Percentiles rank a stretch among this genome's conserved stretches.
phyloP scores from a whole-genome alignment of 2,797 vertebrate genomes.

The Sebastes oblongus region DNA sequence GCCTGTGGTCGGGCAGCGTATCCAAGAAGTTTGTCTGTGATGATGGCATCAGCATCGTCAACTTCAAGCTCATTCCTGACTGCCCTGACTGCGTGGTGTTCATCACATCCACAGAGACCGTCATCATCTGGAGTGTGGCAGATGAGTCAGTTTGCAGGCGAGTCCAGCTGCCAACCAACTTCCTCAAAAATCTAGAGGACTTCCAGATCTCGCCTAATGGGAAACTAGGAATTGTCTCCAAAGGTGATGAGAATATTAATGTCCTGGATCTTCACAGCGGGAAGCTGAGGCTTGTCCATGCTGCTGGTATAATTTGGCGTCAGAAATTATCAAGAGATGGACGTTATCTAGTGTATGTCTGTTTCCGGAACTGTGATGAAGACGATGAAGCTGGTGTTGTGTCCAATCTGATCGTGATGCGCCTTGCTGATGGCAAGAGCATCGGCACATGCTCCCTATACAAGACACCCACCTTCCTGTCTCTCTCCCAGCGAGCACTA shows the following conservation, averaged over 20 bases:
- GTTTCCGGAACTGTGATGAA: constrained; percentile 91
- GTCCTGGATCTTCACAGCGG: constrained; percentile 96
- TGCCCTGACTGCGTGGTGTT: constrained; percentile 95
- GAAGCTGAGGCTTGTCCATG: constrained; percentile 93
- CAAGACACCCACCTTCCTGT: constrained; percentile 96
- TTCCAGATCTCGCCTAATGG: constrained; percentile 99
- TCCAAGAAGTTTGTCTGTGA: constrained; percentile 98
- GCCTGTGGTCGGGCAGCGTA: constrained; percentile 98
- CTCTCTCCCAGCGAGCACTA: constrained; percentile 94
- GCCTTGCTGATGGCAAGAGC: constrained; percentile 97
- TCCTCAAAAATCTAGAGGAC: constrained; percentile 95
- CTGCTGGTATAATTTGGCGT: constrained; percentile 93
- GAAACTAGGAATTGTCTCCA: constrained; percentile 94
- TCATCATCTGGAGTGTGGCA: constrained; percentile 96
- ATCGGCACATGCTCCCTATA: constrained; percentile 98
- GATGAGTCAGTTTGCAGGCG: constrained; percentile 96
- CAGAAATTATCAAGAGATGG: constrained; percentile 95
- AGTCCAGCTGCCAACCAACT: constrained; percentile 93
- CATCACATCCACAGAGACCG: constrained; percentile 94
- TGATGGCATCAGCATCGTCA: constrained; percentile 93
- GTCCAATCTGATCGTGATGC: constrained; percentile 97
- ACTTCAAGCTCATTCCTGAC: constrained; percentile 96
- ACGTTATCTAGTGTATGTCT: constrained; percentile 97
- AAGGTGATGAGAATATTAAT: constrained; percentile 97
- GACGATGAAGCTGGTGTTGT: constrained; percentile 92